Base-by-base conservation (phyloP, 2,113 vertebrate genomes). In the Epinephelus lanceolatus region DNA sequence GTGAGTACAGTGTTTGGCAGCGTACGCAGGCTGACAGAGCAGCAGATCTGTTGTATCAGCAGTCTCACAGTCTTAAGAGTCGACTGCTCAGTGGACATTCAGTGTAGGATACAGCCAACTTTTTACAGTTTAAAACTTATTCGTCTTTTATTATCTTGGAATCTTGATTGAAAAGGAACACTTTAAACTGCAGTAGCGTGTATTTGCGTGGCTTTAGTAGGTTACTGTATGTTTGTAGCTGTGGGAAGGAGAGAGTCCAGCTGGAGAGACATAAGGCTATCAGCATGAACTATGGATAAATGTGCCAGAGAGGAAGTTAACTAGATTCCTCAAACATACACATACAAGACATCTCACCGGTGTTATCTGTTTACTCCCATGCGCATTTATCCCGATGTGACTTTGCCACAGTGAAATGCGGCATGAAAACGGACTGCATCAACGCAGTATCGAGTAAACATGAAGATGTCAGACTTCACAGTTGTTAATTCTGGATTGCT, bases 251-350 rank as follows among this genome's bases (percentile, higher is more conserved):
- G 73, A 62, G 88, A 57, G 92, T 92, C 93, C 94, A 95, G 94
- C 93, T 95, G 94, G 94, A 90, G 89, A 91, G 90, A 81, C 95
- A 95, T 94, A 95, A 93, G 95, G 95, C 91, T 71, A 92, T 52
- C 94, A 95, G 95, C 94, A 70, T 92, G 94, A 91, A 83, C 88
- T 70, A 71, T 82, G 79, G 61, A 80, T 81, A 81, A 61, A 14
- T 84, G 81, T 90, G 91, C 91, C 92, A 92, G 85, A 93, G 88
- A 95, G 94, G 95, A 95, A 94, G 93, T 92, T 90, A 75, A 86
- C 89, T 83, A 83, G 67, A 88, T 94, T 76, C 90, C 88, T 91
- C 74, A 84, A 91, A 86, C 85, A 67, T 78, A 85, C 80, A 86
- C 56, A 79, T 80, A 81, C 78, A 84, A 76, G 85, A 86, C 23